phyloP scores from a whole-genome alignment of 2,113 vertebrate genomes.

The Struthio camelus region DNA sequence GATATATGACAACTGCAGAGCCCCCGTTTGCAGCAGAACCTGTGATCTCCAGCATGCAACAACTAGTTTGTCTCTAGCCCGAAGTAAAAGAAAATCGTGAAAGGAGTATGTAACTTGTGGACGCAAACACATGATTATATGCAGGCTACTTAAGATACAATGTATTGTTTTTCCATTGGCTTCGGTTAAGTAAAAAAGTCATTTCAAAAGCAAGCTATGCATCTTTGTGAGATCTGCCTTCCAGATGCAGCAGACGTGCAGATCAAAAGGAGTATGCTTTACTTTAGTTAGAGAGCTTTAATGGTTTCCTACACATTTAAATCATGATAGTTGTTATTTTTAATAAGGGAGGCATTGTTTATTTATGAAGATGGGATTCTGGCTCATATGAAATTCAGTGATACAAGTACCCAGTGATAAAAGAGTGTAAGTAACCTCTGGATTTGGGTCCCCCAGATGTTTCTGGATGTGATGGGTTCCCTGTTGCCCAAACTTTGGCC shows the following conservation, averaged over 20 bases:
- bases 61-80: background rate
- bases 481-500: background rate
- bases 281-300: background rate
- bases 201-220: background rate
- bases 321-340: background rate
- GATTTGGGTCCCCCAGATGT: background rate
- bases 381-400: background rate
- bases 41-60: background rate
- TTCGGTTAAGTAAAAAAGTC: background rate
- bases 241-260: background rate
- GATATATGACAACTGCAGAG: background rate
- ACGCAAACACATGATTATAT: fast-evolving
- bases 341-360: background rate
- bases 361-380: background rate
- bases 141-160: background rate
- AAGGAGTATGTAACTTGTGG: background rate
- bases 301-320: background rate
- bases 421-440: background rate
- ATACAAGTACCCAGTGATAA: fast-evolving
- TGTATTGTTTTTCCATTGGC: background rate
- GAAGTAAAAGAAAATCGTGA: background rate
- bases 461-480: background rate
- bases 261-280: background rate
- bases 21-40: background rate
- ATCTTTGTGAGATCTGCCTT: background rate